A percentile compares a stretch with the other conserved stretches of the same genome.
These are phyloP conservation scores for Nomada ruficornis DNA, from an alignment of 2,888 invertebrate genomes.

Conservation along the genomic window DNA sequence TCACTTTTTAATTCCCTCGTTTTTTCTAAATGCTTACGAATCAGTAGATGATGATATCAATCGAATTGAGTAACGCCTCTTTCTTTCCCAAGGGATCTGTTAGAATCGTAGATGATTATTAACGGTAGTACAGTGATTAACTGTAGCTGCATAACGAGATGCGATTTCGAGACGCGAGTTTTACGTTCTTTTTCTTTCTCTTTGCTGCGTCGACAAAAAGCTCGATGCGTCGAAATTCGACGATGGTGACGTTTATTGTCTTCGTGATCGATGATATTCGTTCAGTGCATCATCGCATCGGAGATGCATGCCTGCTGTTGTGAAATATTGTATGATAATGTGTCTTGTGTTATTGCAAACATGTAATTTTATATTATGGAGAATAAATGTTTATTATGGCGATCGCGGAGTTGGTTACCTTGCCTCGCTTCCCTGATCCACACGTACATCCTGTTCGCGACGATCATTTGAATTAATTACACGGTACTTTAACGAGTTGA, in stretches of 20 bases:
- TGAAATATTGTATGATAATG: constrained; percentile 83
- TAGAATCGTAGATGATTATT: constrained; percentile 47
- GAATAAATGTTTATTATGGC: constrained; percentile 77
- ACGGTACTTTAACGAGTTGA: constrained; percentile 18
- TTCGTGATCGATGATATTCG: constrained; percentile 18
- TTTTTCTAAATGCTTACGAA: constrained; percentile 36
- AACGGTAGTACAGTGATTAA: constrained; percentile 29
- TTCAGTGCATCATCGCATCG: constrained; percentile 38
- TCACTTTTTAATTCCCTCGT: background rate
- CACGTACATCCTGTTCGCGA: background rate
- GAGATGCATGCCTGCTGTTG: constrained; percentile 69
- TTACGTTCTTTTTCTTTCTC: constrained; percentile 20
- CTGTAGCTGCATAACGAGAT: constrained; percentile 42
- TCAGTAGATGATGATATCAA: constrained; percentile 52
- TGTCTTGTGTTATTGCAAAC: constrained; percentile 78
- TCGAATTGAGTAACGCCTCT: constrained; percentile 51
- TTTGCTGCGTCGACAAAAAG: constrained; percentile 6
- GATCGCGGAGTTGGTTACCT: background rate
- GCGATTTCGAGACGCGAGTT: constrained; percentile 38
- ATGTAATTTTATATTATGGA: constrained; percentile 82
- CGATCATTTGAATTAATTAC: constrained; percentile 11
- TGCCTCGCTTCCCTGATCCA: background rate
- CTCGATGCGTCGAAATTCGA: constrained; percentile 14
- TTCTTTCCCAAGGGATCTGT: constrained; percentile 26
- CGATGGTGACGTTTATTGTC: background rate